phyloP scores from a whole-genome alignment of 92 coral and sea anemone genomes.

The Phenganax marumi region DNA sequence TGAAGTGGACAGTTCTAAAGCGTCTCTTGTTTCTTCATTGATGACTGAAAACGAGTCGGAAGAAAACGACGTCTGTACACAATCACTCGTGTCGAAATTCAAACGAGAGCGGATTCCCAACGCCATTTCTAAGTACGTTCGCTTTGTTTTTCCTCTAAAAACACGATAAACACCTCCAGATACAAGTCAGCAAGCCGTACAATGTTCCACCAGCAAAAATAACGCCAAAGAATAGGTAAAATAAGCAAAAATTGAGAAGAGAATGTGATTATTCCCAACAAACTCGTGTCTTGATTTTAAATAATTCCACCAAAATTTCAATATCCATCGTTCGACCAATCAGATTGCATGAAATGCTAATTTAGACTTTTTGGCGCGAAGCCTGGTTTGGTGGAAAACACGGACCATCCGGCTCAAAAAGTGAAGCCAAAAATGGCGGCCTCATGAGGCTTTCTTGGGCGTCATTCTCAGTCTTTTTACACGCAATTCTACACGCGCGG shows the following conservation, averaged over 20 bases:
- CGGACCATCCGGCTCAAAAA: too few relatives aligned
- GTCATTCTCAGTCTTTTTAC: too few relatives aligned
- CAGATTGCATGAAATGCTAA: not conserved
- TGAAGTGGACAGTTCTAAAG: not conserved
- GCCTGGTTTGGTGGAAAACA: conserved; percentile 10
- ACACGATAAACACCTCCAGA: not conserved
- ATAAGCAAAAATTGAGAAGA: not conserved
- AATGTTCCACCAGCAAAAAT: not conserved
- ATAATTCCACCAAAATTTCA: not conserved
- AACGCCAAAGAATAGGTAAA: not conserved
- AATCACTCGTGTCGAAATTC: conserved; percentile 21
- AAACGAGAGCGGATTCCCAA: conserved; percentile 36
- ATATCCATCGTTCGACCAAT: conserved; percentile 15
- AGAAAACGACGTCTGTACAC: conserved; percentile 28
- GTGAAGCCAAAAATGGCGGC: too few relatives aligned
- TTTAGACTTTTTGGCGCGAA: conserved; percentile 18
- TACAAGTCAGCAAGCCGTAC: not conserved
- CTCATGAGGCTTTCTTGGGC: too few relatives aligned
- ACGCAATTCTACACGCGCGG: too few relatives aligned
- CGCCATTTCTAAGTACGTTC: not conserved
- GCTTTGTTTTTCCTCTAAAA: not conserved
- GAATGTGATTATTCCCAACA: not conserved
- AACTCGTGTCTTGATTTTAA: not conserved
- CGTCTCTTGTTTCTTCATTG: conserved; percentile 22
- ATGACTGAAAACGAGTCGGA: conserved; percentile 29